Conservation (phyloP, 2,797 vertebrate species). For the Malurus splendens region DNA sequence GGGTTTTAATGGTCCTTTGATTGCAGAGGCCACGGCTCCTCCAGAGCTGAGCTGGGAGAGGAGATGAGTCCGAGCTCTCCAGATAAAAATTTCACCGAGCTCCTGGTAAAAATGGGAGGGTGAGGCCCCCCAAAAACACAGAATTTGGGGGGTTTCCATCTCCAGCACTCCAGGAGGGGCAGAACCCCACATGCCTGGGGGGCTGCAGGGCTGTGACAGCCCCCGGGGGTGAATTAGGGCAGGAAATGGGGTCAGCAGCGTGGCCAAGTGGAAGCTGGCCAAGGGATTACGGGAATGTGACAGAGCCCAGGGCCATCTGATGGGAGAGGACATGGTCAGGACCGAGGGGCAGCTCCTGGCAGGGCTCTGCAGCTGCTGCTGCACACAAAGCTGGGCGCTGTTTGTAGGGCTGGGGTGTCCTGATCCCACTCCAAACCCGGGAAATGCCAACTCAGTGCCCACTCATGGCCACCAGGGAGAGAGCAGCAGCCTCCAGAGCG, state of each 20-base stretch:
- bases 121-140: neutral
- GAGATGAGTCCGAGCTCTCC: neutral
- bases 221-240: conserved; percentile 18
- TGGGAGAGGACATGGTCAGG: conserved; percentile 1
- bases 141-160: neutral
- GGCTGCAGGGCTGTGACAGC: neutral
- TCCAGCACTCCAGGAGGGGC: neutral
- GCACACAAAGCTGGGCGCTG: conserved; percentile 23
- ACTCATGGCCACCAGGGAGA: neutral
- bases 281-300: conserved; percentile 25
- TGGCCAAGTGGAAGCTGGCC: conserved; percentile 18
- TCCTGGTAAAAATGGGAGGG: accelerated
- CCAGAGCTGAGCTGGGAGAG: neutral
- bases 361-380: neutral
- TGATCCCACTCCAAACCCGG: neutral
- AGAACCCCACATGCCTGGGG: accelerated
- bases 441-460: neutral
- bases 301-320: conserved; percentile 45
- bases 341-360: conserved; percentile 17
- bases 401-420: neutral
- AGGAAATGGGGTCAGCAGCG: conserved; percentile 4
- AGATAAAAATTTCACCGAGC: too few species aligned
- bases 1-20: conserved; percentile 55
- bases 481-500: neutral
- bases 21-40: conserved; percentile 37